A percentile compares a stretch with the other conserved stretches of the same genome.
These are phyloP conservation scores for Drosophila fungiperda DNA, from an alignment of 2,888 invertebrate genomes.

Conservation along the genomic window DNA sequence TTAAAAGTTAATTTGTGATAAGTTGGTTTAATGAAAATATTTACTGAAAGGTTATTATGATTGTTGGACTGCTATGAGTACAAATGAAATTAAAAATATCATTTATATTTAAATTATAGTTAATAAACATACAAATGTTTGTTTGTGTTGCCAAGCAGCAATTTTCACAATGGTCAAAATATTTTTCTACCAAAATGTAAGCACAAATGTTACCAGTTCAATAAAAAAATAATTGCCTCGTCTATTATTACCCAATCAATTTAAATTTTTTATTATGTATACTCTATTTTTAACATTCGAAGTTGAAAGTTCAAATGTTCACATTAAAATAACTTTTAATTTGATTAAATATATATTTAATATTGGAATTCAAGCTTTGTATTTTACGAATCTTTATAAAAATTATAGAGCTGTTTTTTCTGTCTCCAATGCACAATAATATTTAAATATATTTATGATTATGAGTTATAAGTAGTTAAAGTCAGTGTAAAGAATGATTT, in stretches of 20 bases:
- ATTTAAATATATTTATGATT: background rate
- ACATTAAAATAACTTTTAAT: background rate
- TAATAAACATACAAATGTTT: too few relatives aligned
- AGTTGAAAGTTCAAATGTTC: background rate
- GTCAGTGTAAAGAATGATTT: background rate
- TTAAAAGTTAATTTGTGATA: slow-evolving; percentile 17
- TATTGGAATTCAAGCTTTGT: background rate
- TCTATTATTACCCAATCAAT: background rate
- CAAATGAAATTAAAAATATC: background rate
- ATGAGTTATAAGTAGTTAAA: background rate
- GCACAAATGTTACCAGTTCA: background rate
- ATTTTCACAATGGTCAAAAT: background rate
- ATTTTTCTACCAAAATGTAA: background rate
- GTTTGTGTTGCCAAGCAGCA: too few relatives aligned
- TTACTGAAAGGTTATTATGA: background rate
- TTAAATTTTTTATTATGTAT: background rate
- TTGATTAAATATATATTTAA: background rate
- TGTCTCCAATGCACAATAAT: background rate
- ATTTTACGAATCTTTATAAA: too few relatives aligned
- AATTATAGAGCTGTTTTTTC: background rate
- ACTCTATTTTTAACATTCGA: too few relatives aligned
- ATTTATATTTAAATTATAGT: background rate
- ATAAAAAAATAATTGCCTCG: background rate
- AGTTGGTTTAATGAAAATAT: background rate
- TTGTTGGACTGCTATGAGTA: background rate